Percentiles rank a stretch among this genome's conserved stretches.
These are phyloP conservation scores for Seriola dumerili DNA, from an alignment of 2,113 vertebrate species.

Conservation along the genomic window DNA sequence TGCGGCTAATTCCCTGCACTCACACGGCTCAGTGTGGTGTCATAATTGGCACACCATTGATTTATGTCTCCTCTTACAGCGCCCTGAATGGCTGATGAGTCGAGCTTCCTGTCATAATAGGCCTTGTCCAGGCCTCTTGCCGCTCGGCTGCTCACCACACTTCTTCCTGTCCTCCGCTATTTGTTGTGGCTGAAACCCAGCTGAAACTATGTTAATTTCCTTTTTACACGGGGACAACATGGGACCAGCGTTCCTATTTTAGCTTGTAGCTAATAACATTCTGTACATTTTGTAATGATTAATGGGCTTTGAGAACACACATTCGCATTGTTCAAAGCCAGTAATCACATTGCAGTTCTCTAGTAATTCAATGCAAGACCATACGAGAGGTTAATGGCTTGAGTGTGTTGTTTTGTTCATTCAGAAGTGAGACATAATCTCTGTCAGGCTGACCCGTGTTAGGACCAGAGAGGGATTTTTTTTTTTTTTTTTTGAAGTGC, in stretches of 20 bases:
- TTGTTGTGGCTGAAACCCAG: conserved; percentile 75
- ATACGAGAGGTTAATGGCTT: conserved; percentile 63
- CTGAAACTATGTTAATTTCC: conserved; percentile 74
- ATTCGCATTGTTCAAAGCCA: conserved; percentile 14
- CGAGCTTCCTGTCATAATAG: conserved; percentile 80
- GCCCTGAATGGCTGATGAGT: conserved; percentile 80
- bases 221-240: conserved; percentile 65
- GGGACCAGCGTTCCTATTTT: conserved; percentile 50
- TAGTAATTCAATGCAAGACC: conserved; percentile 56
- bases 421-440: conserved; percentile 59
- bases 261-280: conserved; percentile 54
- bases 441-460: conserved; percentile 37
- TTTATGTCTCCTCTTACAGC: conserved; percentile 82
- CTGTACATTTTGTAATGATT: conserved; percentile 46
- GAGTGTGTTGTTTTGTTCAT: conserved; percentile 48
- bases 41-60: conserved; percentile 84
- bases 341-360: conserved; percentile 67
- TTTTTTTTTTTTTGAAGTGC: conserved; percentile 11
- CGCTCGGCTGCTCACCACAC: conserved; percentile 66
- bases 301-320: conserved; percentile 53
- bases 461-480: conserved; percentile 33
- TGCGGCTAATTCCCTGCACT: conserved; percentile 82
- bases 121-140: conserved; percentile 67
- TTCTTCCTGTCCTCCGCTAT: conserved; percentile 67
- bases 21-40: conserved; percentile 76